These are phyloP conservation scores for Peromyscus attwateri DNA, from an alignment of 2,797 vertebrate genomes.

Conservation along the genomic window DNA sequence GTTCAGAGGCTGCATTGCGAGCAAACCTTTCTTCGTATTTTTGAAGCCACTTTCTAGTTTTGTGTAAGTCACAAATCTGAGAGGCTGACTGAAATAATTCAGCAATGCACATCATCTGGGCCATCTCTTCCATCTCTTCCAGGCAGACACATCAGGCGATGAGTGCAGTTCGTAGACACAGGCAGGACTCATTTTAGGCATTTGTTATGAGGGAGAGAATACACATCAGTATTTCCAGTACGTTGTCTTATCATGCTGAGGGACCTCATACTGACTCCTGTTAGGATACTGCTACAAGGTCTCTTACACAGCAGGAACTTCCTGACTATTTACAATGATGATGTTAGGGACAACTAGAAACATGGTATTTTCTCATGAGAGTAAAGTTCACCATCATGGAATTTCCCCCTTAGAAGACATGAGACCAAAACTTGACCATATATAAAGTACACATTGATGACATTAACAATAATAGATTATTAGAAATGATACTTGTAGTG, in stretches of 20 bases:
- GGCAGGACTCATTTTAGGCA: not conserved
- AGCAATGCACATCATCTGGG: not conserved
- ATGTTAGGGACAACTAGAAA: not conserved
- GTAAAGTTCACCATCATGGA: not conserved
- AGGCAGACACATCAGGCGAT: not conserved
- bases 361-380: not conserved
- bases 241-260: not conserved
- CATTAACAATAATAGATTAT: not conserved
- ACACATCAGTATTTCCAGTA: not conserved
- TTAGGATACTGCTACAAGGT: not conserved
- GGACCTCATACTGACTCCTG: not conserved
- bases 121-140: not conserved
- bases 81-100: constrained; percentile 8
- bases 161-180: not conserved
- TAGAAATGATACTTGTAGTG: constrained; percentile 1
- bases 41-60: not conserved
- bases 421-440: not conserved
- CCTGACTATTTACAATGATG: not conserved
- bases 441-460: constrained; percentile 15
- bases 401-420: not conserved
- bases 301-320: not conserved
- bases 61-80: not conserved
- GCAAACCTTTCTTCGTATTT: not conserved
- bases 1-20: not conserved
- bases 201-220: not conserved